A percentile compares a stretch with the other conserved stretches of the same genome.
Conservation (phyloP, 2,888 invertebrate genomes). For the Notocelia uddmanniana region DNA sequence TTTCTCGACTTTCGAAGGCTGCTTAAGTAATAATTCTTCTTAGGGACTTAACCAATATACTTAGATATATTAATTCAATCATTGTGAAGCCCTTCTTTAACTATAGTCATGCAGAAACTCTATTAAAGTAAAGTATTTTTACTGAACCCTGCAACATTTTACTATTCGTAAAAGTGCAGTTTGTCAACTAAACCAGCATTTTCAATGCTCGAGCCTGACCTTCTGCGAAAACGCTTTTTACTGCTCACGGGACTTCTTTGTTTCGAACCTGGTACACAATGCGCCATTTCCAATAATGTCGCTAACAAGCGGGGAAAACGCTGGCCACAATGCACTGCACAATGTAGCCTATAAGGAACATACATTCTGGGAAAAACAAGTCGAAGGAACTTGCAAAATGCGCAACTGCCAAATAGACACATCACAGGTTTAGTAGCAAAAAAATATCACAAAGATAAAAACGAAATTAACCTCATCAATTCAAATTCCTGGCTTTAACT, state of each 20-base stretch:
- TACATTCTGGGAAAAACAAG: slow-evolving; percentile 62
- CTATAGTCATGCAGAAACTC: no score
- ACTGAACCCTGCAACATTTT: slow-evolving; percentile 44
- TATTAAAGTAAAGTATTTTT: background rate
- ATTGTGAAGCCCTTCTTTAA: background rate
- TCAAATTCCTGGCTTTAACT: slow-evolving; percentile 39
- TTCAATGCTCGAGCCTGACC: slow-evolving; percentile 59
- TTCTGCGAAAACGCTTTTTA: slow-evolving; percentile 74
- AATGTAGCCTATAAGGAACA: slow-evolving; percentile 59
- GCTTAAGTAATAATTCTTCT: background rate
- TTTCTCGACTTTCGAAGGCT: background rate
- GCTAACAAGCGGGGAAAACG: slow-evolving; percentile 69
- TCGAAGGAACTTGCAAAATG: slow-evolving; percentile 16
- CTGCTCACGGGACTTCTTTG: slow-evolving; percentile 74
- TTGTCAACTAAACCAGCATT: slow-evolving; percentile 52
- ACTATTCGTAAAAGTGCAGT: slow-evolving; percentile 50
- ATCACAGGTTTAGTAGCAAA: slow-evolving; percentile 21
- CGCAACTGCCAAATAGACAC: slow-evolving; percentile 34
- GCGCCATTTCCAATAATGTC: slow-evolving; percentile 77
- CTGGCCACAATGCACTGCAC: slow-evolving; percentile 64
- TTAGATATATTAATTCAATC: background rate
- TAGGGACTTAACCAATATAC: background rate
- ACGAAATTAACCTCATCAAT: slow-evolving; percentile 39
- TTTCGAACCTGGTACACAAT: slow-evolving; percentile 71
- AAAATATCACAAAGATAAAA: slow-evolving; percentile 24